These are phyloP conservation scores for Protosalanx chinensis DNA, from an alignment of 2,797 vertebrate species.

Conservation along the genomic window DNA sequence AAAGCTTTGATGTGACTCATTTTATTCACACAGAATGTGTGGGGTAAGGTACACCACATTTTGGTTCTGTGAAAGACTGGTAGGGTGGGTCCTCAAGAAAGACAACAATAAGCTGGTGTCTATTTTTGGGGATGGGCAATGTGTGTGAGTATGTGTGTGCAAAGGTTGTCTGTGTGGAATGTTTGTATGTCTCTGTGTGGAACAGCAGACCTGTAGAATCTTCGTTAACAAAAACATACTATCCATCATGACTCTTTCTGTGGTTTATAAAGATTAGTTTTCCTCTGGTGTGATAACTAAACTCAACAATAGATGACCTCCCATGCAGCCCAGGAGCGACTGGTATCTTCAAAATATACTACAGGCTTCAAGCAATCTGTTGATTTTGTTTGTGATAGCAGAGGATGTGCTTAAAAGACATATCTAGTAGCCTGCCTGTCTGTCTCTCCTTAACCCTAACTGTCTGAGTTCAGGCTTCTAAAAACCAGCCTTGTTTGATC, in stretches of 20 bases:
- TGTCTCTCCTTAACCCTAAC: neutral
- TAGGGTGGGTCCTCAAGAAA: neutral
- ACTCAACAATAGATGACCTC: neutral
- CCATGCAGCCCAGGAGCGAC: neutral
- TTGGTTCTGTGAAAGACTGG: slow-evolving; percentile 5
- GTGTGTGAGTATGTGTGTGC: slow-evolving; percentile 1
- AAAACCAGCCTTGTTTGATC: slow-evolving; percentile 15
- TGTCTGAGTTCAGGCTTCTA: neutral
- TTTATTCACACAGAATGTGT: slow-evolving; percentile 14
- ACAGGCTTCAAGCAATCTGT: neutral
- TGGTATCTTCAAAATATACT: neutral
- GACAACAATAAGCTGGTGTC: neutral
- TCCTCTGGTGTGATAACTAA: neutral
- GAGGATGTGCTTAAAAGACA: too few species aligned
- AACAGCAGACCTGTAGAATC: neutral
- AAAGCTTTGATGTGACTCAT: slow-evolving; percentile 8
- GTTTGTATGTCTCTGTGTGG: slow-evolving; percentile 2
- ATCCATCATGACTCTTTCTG: neutral
- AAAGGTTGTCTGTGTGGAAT: neutral
- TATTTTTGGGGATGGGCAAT: slow-evolving; percentile 5
- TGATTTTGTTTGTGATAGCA: too few species aligned
- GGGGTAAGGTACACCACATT: neutral
- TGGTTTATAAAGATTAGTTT: neutral
- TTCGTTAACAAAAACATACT: neutral
- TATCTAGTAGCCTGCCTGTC: neutral